Evolutionary conservation across 1,140 invertebrate genomes (phyloP).

Genomic region (Brachionus asplanchnoidis): DNA sequence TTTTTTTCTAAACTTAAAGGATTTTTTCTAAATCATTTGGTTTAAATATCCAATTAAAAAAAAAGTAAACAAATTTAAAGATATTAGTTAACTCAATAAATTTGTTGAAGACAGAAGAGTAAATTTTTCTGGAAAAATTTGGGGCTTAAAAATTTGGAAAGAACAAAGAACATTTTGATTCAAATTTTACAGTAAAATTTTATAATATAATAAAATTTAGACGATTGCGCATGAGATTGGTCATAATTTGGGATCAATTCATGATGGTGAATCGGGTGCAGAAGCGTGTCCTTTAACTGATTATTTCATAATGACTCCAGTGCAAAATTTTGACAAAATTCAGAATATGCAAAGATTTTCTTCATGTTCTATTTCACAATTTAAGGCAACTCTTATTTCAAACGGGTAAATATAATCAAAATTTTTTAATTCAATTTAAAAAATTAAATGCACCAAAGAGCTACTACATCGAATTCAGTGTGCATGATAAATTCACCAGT

Average conservation of each 20-base stretch:
- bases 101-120: too few relatives aligned
- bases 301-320: constrained; percentile 21
- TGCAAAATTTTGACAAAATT: constrained; percentile 14
- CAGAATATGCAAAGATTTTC: constrained; percentile 37
- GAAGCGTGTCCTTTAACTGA: neutral
- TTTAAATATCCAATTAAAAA: too few relatives aligned
- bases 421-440: too few relatives aligned
- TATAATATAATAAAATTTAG: neutral
- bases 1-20: too few relatives aligned
- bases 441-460: neutral
- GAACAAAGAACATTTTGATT: too few relatives aligned
- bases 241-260: constrained; percentile 38
- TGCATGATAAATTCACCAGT: neutral
- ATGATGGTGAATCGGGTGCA: constrained; percentile 21
- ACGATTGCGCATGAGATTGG: constrained; percentile 37
- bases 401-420: neutral
- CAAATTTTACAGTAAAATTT: too few relatives aligned
- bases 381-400: neutral
- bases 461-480: neutral
- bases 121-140: too few relatives aligned
- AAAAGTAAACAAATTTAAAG: too few relatives aligned
- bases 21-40: too few relatives aligned
- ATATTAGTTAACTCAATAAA: too few relatives aligned
- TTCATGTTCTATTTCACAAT: constrained; percentile 17
- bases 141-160: too few relatives aligned